Base-by-base conservation (phyloP, 2,888 invertebrate genomes). In the Tigriopus californicus region DNA sequence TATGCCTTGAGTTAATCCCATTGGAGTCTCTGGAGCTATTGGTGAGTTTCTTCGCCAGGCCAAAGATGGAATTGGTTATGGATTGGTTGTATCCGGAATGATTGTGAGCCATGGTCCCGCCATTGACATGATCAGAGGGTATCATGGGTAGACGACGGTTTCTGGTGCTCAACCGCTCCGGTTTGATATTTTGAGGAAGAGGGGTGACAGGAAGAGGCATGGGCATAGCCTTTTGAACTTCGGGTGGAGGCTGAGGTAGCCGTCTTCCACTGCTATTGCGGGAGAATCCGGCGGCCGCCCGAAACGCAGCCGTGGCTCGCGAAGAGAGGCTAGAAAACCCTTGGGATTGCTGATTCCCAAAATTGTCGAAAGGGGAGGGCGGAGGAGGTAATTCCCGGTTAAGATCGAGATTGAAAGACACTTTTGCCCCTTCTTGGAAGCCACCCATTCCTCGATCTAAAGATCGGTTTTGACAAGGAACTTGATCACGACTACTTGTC, bases 211-310 rank as follows among this genome's bases (percentile, higher is more conserved):
- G 56, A 18, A 42, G 44, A 12, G 56, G 44, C 25, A 56, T 15
- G 1, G 41, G 22, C 2, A 56, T n/a, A 15, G 56, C 25, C 33
- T 56, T 56, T 56, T 56, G 56, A 42, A 24, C 4, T n/a, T 56
- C 56, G 12, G 56, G 56, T 20, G 56, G 56, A 42, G 56, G 56
- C 22, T 56, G 56, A n/a, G 56, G 56, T 2, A 56, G 56, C 46
- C 56, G n/a, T 8, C 56, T 15, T 15, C 54, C 54, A 5, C n/a
- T 13, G 41, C 54, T 41, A 12, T 18, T 18, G 22, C 49, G 5
- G 12, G 49, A 20, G 8, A 33, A 33, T 11, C 20, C 49, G 11
- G 49, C 49, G 5, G 20, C 46, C 3, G 46, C 46, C n/a, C n/a
- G n/a, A 44, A 44, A 44, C 6, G n/a, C 46, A 5, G n/a, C 46